These are phyloP conservation scores for Peromyscus attwateri DNA, from an alignment of 2,797 vertebrate genomes.

Conservation along the genomic window DNA sequence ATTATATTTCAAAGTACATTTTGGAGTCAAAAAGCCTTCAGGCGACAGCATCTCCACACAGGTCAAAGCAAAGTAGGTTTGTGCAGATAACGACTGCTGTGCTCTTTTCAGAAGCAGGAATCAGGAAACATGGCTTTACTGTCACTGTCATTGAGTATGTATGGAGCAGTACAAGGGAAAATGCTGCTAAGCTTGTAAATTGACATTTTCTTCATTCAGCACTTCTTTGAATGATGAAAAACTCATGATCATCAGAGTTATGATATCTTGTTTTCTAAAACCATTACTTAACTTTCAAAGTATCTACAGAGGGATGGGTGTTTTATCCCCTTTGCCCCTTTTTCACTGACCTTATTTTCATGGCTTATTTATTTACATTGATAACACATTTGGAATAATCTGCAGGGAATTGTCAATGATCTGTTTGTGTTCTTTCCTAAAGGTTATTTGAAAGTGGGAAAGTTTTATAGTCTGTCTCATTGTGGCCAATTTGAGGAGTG, in stretches of 20 bases:
- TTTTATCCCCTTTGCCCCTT: not conserved
- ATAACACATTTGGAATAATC: not conserved
- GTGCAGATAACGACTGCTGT: too few species aligned
- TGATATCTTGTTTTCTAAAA: not conserved
- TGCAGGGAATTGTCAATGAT: not conserved
- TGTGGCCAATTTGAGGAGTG: not conserved
- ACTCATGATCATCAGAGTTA: not conserved
- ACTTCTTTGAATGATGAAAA: not conserved
- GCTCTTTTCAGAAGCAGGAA: too few species aligned
- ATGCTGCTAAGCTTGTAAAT: not conserved
- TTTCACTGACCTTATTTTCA: not conserved
- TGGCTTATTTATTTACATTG: not conserved
- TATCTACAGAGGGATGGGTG: not conserved
- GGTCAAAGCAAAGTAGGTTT: not conserved
- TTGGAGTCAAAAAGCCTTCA: not conserved
- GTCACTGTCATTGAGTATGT: fast-evolving
- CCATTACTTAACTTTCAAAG: not conserved
- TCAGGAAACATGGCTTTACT: not conserved
- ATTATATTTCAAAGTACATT: not conserved
- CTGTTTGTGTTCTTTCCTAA: not conserved
- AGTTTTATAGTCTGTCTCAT: not conserved
- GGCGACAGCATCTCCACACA: not conserved
- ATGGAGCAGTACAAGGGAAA: not conserved
- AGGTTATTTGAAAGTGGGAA: not conserved
- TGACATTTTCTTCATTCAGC: not conserved